Percentiles rank a stretch among this genome's conserved stretches.
These are phyloP conservation scores for Arrhamphus sclerolepis DNA, from an alignment of 2,797 vertebrate genomes.

Conservation along the genomic window DNA sequence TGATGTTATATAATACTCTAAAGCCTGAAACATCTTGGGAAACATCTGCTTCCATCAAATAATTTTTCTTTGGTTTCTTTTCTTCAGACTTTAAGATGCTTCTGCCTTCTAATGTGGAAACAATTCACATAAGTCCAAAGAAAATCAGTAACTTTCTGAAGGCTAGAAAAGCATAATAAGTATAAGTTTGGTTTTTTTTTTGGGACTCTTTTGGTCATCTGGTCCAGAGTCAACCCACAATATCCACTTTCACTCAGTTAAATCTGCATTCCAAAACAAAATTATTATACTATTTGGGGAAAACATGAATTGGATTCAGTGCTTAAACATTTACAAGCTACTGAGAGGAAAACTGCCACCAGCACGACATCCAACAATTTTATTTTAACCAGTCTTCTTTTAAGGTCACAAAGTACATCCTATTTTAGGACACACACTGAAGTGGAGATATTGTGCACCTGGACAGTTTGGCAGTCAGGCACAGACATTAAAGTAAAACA, in stretches of 20 bases:
- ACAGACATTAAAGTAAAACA: not conserved
- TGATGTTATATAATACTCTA: not conserved
- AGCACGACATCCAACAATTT: not conserved
- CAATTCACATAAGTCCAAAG: no score
- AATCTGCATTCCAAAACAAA: constrained; percentile 7
- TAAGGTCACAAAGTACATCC: constrained; percentile 7
- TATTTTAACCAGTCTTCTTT: constrained; percentile 1
- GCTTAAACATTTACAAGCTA: not conserved
- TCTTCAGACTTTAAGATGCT: no score
- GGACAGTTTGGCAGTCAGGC: constrained; percentile 11
- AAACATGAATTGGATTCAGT: not conserved
- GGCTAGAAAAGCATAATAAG: no score
- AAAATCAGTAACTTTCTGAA: no score
- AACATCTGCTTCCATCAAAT: no score
- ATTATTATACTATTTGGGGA: constrained; percentile 2
- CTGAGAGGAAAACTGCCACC: not conserved
- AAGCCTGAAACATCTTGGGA: no score
- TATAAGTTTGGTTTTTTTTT: not conserved
- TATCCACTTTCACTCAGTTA: not conserved
- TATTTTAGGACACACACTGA: constrained; percentile 21
- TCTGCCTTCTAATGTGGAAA: no score
- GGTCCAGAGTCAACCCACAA: not conserved
- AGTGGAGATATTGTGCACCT: constrained; percentile 5
- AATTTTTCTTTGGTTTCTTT: no score
- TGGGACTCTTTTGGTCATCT: not conserved